phyloP scores from a whole-genome alignment of 2,113 vertebrate genomes.

The Tragelaphus imberbis region DNA sequence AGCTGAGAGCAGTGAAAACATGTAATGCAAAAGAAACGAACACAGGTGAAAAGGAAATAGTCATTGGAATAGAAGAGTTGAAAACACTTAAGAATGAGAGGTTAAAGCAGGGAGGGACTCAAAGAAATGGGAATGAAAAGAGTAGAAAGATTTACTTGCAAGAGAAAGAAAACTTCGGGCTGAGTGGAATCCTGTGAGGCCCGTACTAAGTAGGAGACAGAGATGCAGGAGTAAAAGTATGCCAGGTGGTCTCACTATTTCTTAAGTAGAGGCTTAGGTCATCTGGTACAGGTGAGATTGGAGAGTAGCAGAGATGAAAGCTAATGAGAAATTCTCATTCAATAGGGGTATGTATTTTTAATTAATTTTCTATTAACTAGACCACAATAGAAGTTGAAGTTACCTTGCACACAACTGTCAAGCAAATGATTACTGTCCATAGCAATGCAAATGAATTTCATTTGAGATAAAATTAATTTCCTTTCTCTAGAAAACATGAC shows the following conservation, averaged over 20 bases:
- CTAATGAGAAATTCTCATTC: neutral
- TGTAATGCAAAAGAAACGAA: neutral
- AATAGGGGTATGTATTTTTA: neutral
- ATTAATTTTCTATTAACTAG: neutral
- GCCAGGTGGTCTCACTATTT: neutral
- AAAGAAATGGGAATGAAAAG: neutral
- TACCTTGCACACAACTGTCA: neutral
- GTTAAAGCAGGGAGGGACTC: neutral
- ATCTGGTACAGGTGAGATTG: neutral
- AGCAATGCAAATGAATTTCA: neutral
- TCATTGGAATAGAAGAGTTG: neutral
- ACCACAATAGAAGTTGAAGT: neutral
- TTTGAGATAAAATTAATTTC: neutral
- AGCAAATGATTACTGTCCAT: neutral
- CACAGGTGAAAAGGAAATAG: neutral
- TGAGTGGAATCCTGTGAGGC: neutral
- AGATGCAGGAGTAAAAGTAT: neutral
- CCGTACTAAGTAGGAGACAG: neutral
- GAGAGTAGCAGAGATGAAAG: neutral
- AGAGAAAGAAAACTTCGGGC: neutral
- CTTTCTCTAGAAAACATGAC: neutral
- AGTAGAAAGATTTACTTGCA: neutral
- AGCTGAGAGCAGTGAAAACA: neutral
- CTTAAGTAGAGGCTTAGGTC: neutral
- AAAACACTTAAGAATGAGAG: neutral